Percentiles rank a stretch among this genome's conserved stretches.
Conservation (phyloP, 2,888 invertebrate species). For the Pammene aurita region DNA sequence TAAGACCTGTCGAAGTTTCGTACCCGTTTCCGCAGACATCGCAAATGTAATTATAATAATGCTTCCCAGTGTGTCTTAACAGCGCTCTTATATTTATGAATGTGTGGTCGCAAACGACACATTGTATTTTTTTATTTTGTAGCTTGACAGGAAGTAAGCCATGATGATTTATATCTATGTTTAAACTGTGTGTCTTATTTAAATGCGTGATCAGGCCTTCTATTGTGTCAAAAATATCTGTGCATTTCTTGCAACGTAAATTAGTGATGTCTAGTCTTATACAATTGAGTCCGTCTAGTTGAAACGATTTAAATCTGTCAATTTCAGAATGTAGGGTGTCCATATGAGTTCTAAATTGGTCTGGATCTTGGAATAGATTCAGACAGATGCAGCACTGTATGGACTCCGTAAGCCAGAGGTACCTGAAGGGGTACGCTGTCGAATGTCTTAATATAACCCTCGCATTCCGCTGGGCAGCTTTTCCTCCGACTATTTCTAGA, state of each 20-base stretch:
- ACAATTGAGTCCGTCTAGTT: neutral
- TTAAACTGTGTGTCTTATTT: slow-evolving; percentile 4
- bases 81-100: slow-evolving; percentile 30
- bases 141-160: slow-evolving; percentile 28
- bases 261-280: slow-evolving; percentile 33
- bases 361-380: slow-evolving; percentile 20
- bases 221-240: neutral
- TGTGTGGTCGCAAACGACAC: slow-evolving; percentile 25
- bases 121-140: slow-evolving; percentile 23
- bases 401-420: neutral
- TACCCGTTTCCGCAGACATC: slow-evolving; percentile 42
- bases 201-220: slow-evolving; percentile 21
- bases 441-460: slow-evolving; percentile 32
- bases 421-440: slow-evolving; percentile 39
- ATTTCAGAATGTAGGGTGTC: slow-evolving; percentile 14
- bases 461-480: slow-evolving; percentile 30
- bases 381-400: slow-evolving; percentile 24
- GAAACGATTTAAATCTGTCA: slow-evolving; percentile 6
- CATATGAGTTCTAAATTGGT: slow-evolving; percentile 26
- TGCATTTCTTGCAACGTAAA: slow-evolving; percentile 30
- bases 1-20: slow-evolving; percentile 35
- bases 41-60: slow-evolving; percentile 37
- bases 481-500: slow-evolving; percentile 33
- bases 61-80: slow-evolving; percentile 17
- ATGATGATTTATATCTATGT: slow-evolving; percentile 15